Evolutionary conservation across 2,888 invertebrate genomes (phyloP), one percentile per base, ranked within the genome.

Genomic region (Colostygia pectinataria): DNA sequence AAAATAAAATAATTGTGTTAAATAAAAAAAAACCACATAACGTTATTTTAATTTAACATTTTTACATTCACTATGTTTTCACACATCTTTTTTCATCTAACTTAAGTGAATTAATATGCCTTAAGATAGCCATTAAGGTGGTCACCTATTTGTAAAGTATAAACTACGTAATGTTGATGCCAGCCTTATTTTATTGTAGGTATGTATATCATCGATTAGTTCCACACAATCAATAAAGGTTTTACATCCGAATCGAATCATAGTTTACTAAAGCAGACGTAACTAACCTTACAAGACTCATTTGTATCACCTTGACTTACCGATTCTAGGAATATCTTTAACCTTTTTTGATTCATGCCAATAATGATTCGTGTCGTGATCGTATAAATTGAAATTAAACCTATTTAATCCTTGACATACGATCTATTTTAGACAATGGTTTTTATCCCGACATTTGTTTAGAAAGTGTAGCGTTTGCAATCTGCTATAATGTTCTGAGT

Each of bases 331-430:
- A 57, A 65, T 52, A 69, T 61, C 63, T 71, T 54, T 76, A 74
- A 80, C 80, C 77, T 81, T 71, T 74, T 57, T 51, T 60, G 65
- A 65, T 65, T 65, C 66, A 70, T 70, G 67, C 68, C 63, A 71
- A 70, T 74, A n/a, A n/a, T n/a, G n/a, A n/a, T n/a, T n/a, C n/a
- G n/a, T n/a, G n/a, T 77, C 77, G 72, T 73, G 74, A 75, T 85
- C 87, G 83, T 84, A 86, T 83, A 81, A 76, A 81, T 79, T 67
- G 66, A 73, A 78, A 79, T 81, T 72, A 77, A 80, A 77, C 72
- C 68, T 69, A 74, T 71, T 61, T 63, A 68, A 81, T 81, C 83
- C 85, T 86, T 86, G 85, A 82, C 83, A 80, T 83, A 74, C 72
- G 76, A 70, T 78, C 74, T 64, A 69, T 73, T 74, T 83, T 71